Conservation (phyloP, 1,140 invertebrate genomes). For the Phortica variegata region DNA sequence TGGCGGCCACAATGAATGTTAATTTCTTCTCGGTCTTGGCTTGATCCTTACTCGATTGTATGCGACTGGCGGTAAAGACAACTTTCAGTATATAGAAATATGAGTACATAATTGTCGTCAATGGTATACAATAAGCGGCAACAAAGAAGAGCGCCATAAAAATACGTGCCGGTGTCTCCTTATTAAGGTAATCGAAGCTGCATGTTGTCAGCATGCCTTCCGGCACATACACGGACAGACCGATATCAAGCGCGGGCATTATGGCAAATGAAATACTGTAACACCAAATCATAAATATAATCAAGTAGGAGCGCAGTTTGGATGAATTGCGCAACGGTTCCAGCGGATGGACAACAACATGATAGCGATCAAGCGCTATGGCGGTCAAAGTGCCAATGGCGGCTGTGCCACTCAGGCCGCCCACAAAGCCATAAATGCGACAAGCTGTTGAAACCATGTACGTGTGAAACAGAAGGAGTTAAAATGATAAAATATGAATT, state of each 20-base stretch:
- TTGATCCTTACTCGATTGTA: conserved; percentile 62
- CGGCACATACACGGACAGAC: conserved; percentile 72
- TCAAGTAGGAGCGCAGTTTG: conserved; percentile 63
- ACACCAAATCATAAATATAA: conserved; percentile 69
- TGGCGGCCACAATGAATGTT: conserved; percentile 65
- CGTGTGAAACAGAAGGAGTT: conserved; percentile 19
- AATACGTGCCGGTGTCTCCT: conserved; percentile 59
- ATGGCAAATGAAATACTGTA: conserved; percentile 69
- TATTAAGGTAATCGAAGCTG: conserved; percentile 76
- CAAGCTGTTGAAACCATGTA: conserved; percentile 70
- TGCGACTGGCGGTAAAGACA: conserved; percentile 61
- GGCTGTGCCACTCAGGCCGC: conserved; percentile 70
- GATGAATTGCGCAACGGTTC: conserved; percentile 64
- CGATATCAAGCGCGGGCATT: conserved; percentile 68
- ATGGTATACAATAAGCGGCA: conserved; percentile 69
- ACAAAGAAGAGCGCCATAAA: conserved; percentile 71
- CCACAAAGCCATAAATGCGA: conserved; percentile 70
- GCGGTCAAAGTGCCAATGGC: conserved; percentile 71
- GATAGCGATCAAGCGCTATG: conserved; percentile 71
- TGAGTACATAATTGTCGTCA: conserved; percentile 69
- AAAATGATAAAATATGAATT: conserved; percentile 16
- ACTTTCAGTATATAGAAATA: conserved; percentile 70
- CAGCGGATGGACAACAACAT: conserved; percentile 72
- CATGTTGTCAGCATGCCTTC: conserved; percentile 79
- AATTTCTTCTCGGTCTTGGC: conserved; percentile 68